Percentiles rank a stretch among this genome's conserved stretches.
phyloP scores from a whole-genome alignment of 2,113 vertebrate genomes.

The Aptenodytes forsteri region DNA sequence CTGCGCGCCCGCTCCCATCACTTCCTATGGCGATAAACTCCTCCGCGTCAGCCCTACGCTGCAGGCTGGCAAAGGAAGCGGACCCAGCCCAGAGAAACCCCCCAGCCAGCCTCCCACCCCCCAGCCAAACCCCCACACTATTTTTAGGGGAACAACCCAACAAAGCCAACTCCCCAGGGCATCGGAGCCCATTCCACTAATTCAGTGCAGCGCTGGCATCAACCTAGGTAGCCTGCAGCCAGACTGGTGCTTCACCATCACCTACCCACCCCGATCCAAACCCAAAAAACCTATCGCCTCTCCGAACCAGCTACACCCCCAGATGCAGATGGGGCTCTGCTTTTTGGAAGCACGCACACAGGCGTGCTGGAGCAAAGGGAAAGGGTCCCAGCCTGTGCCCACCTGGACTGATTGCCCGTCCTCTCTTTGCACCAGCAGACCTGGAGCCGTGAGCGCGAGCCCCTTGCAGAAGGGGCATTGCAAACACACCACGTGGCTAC shows the following conservation, averaged over 20 bases:
- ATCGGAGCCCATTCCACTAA: not conserved
- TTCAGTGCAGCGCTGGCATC: not conserved
- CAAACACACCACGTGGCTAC: accelerated
- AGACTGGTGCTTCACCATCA: not conserved
- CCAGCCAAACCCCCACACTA: not conserved
- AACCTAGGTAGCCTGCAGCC: not conserved
- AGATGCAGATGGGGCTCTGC: not conserved
- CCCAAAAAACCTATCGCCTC: not conserved
- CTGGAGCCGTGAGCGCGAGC: not conserved
- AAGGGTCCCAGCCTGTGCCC: not conserved
- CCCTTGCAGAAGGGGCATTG: not conserved
- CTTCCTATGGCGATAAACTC: not conserved
- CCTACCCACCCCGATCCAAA: not conserved
- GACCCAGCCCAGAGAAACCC: not conserved
- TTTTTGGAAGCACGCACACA: accelerated
- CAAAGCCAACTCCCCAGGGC: not conserved
- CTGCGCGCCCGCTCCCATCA: accelerated
- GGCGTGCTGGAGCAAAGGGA: not conserved
- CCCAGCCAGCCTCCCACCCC: not conserved
- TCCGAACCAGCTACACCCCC: not conserved
- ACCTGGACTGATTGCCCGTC: not conserved
- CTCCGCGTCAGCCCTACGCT: not conserved
- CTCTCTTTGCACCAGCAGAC: not conserved
- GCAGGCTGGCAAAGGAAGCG: not conserved
- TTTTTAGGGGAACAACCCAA: not conserved